A percentile compares a stretch with the other conserved stretches of the same genome.
These are phyloP conservation scores for Nomada goodeniana DNA, from an alignment of 2,888 invertebrate genomes.

Conservation along the genomic window DNA sequence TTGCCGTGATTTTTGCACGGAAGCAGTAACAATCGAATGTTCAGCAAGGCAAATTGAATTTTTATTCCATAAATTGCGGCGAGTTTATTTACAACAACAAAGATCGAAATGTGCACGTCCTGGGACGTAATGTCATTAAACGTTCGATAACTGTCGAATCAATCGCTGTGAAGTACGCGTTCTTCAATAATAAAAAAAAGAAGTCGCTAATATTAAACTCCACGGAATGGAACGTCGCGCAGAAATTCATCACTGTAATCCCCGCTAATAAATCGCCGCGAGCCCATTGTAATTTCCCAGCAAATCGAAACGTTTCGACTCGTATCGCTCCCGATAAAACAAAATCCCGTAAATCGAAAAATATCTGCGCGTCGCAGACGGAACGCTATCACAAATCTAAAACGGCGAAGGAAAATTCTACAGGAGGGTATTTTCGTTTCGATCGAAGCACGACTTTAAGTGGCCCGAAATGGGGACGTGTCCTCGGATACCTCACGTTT, in stretches of 20 bases:
- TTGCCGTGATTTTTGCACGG: no score
- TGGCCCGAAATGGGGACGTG: constrained; percentile 14
- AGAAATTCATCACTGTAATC: neutral
- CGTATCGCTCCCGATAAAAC: neutral
- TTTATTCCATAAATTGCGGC: no score
- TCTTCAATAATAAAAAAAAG: no score
- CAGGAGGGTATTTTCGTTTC: constrained; percentile 3
- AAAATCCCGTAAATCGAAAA: neutral
- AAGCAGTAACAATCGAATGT: no score
- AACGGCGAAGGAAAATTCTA: constrained; percentile 12
- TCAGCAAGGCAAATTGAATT: no score
- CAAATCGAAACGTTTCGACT: neutral
- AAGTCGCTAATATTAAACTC: neutral
- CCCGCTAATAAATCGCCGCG: neutral
- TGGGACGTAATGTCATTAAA: no score
- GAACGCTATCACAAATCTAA: neutral
- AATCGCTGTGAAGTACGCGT: no score
- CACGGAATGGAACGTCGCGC: neutral
- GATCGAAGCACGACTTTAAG: constrained; percentile 21
- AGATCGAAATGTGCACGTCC: no score
- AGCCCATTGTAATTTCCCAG: neutral
- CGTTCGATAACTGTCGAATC: no score
- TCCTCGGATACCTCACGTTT: neutral
- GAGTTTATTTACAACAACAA: no score
- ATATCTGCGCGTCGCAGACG: neutral